phyloP scores from a whole-genome alignment of 2,888 invertebrate genomes.

The Holacanthella duospinosa region DNA sequence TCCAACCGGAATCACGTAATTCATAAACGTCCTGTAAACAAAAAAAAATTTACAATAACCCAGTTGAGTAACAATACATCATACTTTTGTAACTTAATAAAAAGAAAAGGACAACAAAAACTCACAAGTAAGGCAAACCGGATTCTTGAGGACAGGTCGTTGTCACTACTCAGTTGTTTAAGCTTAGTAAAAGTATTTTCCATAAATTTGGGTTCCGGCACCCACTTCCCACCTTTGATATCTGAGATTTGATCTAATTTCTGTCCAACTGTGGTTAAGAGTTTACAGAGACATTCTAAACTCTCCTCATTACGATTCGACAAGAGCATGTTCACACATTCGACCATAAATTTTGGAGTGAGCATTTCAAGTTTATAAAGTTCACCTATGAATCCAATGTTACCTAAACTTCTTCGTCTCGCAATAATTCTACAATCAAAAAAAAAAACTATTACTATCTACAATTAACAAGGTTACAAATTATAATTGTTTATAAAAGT shows the following conservation, averaged over 20 bases:
- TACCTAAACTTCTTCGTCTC: conserved; percentile 33
- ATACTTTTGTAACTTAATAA: too few relatives aligned
- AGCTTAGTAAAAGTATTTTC: conserved; percentile 56
- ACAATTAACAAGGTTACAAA: too few relatives aligned
- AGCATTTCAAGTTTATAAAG: conserved; percentile 84
- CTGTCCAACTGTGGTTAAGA: conserved; percentile 81
- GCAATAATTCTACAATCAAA: conserved; percentile 28
- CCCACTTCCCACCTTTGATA: conserved; percentile 24
- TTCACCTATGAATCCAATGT: conserved; percentile 60
- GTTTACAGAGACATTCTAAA: conserved; percentile 82
- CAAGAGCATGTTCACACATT: conserved; percentile 68
- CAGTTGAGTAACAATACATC: too few relatives aligned
- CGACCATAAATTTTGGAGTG: conserved; percentile 73
- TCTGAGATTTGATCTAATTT: conserved; percentile 53
- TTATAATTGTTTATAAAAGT: too few relatives aligned
- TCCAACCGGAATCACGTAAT: conserved; percentile 70
- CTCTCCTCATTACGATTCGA: conserved; percentile 67
- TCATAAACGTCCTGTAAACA: conserved; percentile 78
- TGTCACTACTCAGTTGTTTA: conserved; percentile 44
- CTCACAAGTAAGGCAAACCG: conserved; percentile 45
- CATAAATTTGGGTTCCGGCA: conserved; percentile 37
- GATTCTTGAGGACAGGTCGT: conserved; percentile 46
- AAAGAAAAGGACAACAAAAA: too few relatives aligned
- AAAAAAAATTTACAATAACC: too few relatives aligned
- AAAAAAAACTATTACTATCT: too few relatives aligned